Percentiles rank a stretch among this genome's conserved stretches.
These are phyloP conservation scores for Anseranas semipalmata DNA, from an alignment of 2,113 vertebrate species.

Conservation along the genomic window DNA sequence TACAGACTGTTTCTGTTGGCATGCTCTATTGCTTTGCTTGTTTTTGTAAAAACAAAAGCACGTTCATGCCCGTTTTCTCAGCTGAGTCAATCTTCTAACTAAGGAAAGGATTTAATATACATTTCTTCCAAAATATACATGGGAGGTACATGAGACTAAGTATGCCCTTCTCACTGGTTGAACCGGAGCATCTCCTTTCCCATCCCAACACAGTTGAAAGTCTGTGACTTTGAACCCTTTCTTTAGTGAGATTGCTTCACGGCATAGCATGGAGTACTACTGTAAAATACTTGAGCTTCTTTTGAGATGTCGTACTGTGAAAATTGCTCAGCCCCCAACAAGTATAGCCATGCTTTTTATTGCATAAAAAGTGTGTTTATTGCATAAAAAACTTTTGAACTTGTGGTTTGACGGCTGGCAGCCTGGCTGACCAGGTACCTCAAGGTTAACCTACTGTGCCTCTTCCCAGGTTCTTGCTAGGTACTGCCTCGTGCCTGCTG, in stretches of 20 bases:
- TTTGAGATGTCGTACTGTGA: background rate
- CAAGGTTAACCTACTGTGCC: background rate
- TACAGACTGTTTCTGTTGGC: background rate
- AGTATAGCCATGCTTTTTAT: background rate
- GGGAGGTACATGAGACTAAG: background rate
- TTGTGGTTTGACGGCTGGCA: background rate
- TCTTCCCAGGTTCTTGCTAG: background rate
- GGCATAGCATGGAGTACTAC: background rate
- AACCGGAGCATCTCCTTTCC: background rate
- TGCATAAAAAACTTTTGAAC: background rate
- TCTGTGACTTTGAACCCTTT: background rate
- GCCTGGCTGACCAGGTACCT: background rate
- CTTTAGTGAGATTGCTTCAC: too few relatives aligned
- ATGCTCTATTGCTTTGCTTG: background rate
- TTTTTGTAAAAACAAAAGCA: constrained; percentile 3
- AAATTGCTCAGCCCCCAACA: background rate
- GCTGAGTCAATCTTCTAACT: background rate
- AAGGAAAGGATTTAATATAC: background rate
- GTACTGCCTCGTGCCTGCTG: rapidly evolving
- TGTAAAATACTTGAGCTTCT: background rate
- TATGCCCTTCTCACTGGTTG: background rate
- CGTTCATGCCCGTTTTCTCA: background rate
- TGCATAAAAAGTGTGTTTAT: too few relatives aligned
- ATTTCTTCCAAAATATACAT: background rate
- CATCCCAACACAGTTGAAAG: background rate